Evolutionary conservation across 2,888 invertebrate species (phyloP).

Genomic region (Capitulum mitella): DNA sequence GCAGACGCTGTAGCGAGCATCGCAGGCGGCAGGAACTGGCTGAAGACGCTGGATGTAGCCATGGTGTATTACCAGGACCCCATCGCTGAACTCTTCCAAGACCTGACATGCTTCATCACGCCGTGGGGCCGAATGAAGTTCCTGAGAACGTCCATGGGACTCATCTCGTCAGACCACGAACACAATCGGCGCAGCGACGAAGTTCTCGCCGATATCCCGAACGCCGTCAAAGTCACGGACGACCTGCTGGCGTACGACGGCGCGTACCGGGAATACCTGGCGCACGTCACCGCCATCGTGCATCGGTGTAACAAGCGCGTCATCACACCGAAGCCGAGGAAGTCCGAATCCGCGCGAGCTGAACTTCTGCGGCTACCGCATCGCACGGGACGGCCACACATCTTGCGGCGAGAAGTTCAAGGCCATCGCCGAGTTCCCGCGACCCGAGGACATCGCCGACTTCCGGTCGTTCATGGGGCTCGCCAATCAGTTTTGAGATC

Average conservation of each 20-base stretch:
- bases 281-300: conserved; percentile 25
- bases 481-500: neutral
- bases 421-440: conserved; percentile 26
- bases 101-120: neutral
- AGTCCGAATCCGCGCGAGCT: conserved; percentile 23
- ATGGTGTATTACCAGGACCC: conserved; percentile 4
- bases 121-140: neutral
- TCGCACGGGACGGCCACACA: conserved; percentile 16
- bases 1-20: neutral
- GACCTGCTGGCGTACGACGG: conserved; percentile 26
- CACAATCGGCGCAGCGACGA: neutral
- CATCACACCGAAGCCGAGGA: conserved; percentile 28
- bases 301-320: conserved; percentile 5
- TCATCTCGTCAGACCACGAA: neutral
- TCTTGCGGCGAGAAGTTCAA: conserved; percentile 18
- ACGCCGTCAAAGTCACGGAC: neutral
- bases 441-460: conserved; percentile 8
- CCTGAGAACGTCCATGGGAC: conserved; percentile 8
- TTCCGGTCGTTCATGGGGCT: conserved; percentile 12
- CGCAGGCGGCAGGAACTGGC: neutral
- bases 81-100: neutral
- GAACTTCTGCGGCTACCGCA: conserved; percentile 25
- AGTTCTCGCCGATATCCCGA: neutral
- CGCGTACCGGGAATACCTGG: neutral
- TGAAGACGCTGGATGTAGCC: neutral